Percentiles rank a stretch among this genome's conserved stretches.
Conservation (phyloP, 2,888 invertebrate genomes). For the Mycalesis mineus region DNA sequence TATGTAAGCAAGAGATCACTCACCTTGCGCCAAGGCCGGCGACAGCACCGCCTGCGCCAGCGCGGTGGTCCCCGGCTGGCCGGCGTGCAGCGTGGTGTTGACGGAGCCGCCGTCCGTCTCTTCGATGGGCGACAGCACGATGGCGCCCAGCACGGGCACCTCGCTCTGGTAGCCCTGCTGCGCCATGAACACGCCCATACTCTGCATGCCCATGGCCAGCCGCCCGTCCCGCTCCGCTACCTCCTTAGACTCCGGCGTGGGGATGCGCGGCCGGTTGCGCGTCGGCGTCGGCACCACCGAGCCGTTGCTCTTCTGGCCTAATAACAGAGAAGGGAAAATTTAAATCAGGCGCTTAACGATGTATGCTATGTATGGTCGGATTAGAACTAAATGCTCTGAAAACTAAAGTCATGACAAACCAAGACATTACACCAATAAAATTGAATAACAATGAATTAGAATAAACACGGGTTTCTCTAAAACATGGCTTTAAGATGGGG, state of each 20-base stretch:
- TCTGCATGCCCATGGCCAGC: constrained; percentile 74
- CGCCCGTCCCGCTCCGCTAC: constrained; percentile 84
- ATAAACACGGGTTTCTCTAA: too few relatives aligned
- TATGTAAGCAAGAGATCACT: too few relatives aligned
- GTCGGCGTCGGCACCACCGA: constrained; percentile 81
- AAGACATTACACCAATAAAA: too few relatives aligned
- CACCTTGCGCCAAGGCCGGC: constrained; percentile 65
- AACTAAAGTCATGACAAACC: too few relatives aligned
- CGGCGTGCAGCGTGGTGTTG: constrained; percentile 84
- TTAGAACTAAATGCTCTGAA: too few relatives aligned
- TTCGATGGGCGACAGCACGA: constrained; percentile 89
- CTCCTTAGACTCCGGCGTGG: constrained; percentile 92
- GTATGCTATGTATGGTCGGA: too few relatives aligned
- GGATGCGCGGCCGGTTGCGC: constrained; percentile 90
- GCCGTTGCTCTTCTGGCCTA: constrained; percentile 84
- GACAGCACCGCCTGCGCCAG: constrained; percentile 88
- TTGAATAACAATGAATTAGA: too few relatives aligned
- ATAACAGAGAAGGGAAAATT: too few relatives aligned
- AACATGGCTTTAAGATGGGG: too few relatives aligned
- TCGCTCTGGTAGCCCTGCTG: constrained; percentile 81
- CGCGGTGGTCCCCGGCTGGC: constrained; percentile 86
- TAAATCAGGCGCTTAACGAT: too few relatives aligned
- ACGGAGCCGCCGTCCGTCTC: constrained; percentile 88
- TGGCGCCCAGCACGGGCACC: constrained; percentile 84
- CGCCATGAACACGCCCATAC: constrained; percentile 84